phyloP scores from a whole-genome alignment of 2,113 vertebrate species.

The Labeo rohita region DNA sequence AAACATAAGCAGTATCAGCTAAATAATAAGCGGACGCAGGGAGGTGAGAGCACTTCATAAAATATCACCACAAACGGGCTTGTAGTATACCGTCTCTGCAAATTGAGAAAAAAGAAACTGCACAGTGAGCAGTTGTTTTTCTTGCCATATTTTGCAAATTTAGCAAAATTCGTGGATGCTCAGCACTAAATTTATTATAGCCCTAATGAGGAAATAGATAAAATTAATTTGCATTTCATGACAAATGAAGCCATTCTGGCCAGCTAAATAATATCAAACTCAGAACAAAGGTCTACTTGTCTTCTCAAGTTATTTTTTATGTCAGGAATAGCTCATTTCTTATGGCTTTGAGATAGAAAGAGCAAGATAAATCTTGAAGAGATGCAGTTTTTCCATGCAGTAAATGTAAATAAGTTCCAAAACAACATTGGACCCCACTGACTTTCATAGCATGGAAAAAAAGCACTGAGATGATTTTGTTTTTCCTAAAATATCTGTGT shows the following conservation, averaged over 20 bases:
- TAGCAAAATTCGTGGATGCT: background rate
- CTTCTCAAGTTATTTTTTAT: background rate
- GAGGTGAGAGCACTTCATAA: background rate
- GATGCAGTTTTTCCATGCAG: background rate
- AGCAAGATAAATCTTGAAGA: background rate
- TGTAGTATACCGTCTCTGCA: background rate
- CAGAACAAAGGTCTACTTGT: background rate
- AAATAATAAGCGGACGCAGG: conserved; percentile 16
- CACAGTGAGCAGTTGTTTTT: conserved; percentile 20
- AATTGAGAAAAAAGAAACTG: conserved; percentile 5
- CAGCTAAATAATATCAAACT: conserved; percentile 4
- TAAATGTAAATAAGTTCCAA: background rate
- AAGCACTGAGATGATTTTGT: too few species aligned
- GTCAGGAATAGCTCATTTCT: background rate
- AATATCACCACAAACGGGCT: conserved; percentile 24
- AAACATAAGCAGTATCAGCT: conserved; percentile 38
- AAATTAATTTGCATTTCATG: conserved; percentile 3
- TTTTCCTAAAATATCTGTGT: background rate
- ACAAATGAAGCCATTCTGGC: conserved; percentile 7
- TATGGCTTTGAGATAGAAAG: background rate
- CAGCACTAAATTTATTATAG: conserved; percentile 19
- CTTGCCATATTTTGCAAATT: conserved; percentile 1
- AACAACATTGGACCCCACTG: too few species aligned
- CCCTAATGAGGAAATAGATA: conserved; percentile 7
- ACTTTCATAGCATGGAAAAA: too few species aligned